phyloP scores from a whole-genome alignment of 2,888 invertebrate genomes.

The Leucoma salicis region DNA sequence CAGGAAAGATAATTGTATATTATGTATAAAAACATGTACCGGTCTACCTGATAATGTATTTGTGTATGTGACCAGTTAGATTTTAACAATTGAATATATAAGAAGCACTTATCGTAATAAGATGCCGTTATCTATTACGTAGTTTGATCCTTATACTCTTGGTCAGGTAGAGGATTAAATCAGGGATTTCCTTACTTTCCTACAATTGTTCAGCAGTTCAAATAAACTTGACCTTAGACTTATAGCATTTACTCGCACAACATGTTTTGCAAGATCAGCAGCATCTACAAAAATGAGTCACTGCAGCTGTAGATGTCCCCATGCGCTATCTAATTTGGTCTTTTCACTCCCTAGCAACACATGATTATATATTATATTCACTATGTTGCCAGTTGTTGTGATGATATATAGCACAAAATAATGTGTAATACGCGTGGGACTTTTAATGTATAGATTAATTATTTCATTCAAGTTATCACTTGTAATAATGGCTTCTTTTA shows the following conservation, averaged over 20 bases:
- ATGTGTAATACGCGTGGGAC: constrained; percentile 6
- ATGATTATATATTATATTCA: constrained; percentile 13
- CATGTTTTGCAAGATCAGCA: constrained; percentile 87
- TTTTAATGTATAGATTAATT: constrained; percentile 7
- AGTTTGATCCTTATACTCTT: constrained; percentile 34
- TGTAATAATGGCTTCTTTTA: constrained; percentile 16
- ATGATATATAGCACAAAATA: constrained; percentile 4
- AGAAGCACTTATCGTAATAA: not conserved
- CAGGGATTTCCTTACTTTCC: constrained; percentile 31
- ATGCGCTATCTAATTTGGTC: constrained; percentile 75
- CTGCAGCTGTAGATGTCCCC: constrained; percentile 38
- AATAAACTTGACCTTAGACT: constrained; percentile 54
- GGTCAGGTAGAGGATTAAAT: constrained; percentile 39
- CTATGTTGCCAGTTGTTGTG: constrained; percentile 10
- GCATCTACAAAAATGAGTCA: constrained; percentile 45
- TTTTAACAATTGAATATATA: no score
- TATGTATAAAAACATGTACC: no score
- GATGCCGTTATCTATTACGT: constrained; percentile 27
- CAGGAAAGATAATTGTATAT: no score
- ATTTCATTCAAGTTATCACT: constrained; percentile 18
- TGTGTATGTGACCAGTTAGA: no score
- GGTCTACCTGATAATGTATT: no score
- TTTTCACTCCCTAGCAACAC: constrained; percentile 11
- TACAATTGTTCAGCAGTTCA: constrained; percentile 15
- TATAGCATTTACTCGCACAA: constrained; percentile 84